Evolutionary conservation across 2,113 vertebrate species (phyloP), one percentile per base, ranked within the genome.

Genomic region (Neotragus pygmaeus): DNA sequence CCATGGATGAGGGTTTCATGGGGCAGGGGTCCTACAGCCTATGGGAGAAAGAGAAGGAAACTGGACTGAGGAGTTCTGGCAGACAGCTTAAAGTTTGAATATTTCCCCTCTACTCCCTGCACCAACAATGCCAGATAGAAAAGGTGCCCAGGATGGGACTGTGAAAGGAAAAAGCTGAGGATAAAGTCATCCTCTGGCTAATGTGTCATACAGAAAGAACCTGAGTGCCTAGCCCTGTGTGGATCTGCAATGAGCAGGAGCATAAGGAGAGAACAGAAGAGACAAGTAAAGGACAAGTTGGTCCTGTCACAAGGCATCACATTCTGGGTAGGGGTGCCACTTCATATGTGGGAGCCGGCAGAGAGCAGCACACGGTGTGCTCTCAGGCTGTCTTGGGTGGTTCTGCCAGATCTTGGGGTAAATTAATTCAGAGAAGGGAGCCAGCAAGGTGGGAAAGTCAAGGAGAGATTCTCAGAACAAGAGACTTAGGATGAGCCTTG

Each of bases 391-490:
- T n/a, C 86, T 87, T 84, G n/a, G 70, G 28, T 84, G 66, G 23
- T 70, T 75, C 57, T 97, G 94, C 92, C 94, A 96, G 94, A 75
- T 49, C 21, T 64, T 16, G 30, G 83, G 92, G 94, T 66, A 81
- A 96, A 96, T 97, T 90, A 90, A 92, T 94, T 97, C 94, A 88
- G 80, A 92, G 66, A 43, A 83, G 17, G 88, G 77, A 96, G 88
- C 58, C 77, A 90, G 75, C 84, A 94, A 96, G 94, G 94, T 96
- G 80, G 58, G 87, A 80, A 90, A 66, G 95, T 96, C 91, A 96
- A 94, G 53, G 83, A 95, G 87, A 97, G 88, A 75, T 45, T 17
- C 45, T 73, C 77, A 47, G 78, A 95, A 66, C 33, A 62, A 83
- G 73, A 75, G 57, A 85, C 62, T 80, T 14, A 25, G 58, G 57